phyloP scores from a whole-genome alignment of 2,888 invertebrate genomes.

The Apamea monoglypha region DNA sequence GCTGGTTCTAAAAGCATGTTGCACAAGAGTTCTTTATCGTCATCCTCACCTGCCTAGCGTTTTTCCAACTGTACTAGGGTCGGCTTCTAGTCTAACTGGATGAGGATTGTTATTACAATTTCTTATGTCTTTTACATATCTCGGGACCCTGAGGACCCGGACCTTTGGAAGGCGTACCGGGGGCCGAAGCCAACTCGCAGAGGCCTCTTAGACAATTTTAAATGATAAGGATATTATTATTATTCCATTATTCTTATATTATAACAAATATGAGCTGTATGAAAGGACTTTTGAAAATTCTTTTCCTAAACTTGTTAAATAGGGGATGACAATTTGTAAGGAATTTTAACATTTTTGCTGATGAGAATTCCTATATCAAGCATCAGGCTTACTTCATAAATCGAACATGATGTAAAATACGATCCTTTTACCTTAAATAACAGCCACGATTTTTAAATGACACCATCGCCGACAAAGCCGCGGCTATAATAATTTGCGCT shows the following conservation, averaged over 20 bases:
- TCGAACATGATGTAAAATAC: neutral
- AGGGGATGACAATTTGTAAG: neutral
- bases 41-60: too few relatives aligned
- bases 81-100: too few relatives aligned
- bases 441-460: neutral
- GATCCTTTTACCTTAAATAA: neutral
- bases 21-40: neutral
- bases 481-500: conserved; percentile 27
- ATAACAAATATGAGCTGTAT: neutral
- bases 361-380: neutral
- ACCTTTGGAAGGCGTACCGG: too few relatives aligned
- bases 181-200: too few relatives aligned
- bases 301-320: neutral
- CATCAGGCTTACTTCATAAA: neutral
- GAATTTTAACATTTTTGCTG: neutral
- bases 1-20: neutral
- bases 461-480: conserved; percentile 9
- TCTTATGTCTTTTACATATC: too few relatives aligned
- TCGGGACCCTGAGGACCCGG: too few relatives aligned
- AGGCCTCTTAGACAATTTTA: too few relatives aligned
- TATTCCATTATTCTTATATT: neutral
- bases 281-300: neutral
- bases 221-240: too few relatives aligned
- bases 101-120: too few relatives aligned
- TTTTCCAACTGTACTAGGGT: too few relatives aligned